phyloP scores from a whole-genome alignment of 2,888 invertebrate genomes.

The Eupithecia exiguata region DNA sequence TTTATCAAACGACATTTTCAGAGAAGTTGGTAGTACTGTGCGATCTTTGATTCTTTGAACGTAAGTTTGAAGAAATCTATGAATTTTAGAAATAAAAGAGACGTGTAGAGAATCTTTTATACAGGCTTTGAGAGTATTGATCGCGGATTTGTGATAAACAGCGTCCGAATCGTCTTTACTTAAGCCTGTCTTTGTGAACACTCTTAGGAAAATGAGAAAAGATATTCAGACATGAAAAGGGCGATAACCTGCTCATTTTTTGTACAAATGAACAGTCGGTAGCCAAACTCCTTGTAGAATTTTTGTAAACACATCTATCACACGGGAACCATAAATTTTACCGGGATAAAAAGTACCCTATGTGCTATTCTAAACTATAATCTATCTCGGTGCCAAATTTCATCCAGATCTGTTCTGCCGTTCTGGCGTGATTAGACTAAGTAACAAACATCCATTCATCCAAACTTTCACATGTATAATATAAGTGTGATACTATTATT shows the following conservation, averaged over 20 bases:
- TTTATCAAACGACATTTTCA: background rate
- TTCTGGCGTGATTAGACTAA: no score
- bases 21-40: background rate
- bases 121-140: conserved; percentile 17
- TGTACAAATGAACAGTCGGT: background rate
- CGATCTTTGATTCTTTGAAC: conserved; percentile 24
- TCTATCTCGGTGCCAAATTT: no score
- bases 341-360: no score
- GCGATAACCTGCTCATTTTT: background rate
- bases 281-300: no score
- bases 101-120: conserved; percentile 24
- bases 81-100: conserved; percentile 26
- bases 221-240: background rate
- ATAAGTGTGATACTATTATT: no score
- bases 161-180: conserved; percentile 8
- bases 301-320: no score
- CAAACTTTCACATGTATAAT: no score
- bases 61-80: conserved; percentile 28
- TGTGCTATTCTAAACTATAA: no score
- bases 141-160: conserved; percentile 18
- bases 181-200: conserved; percentile 11
- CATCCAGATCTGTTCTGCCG: no score
- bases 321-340: no score
- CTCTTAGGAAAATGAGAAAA: conserved; percentile 1
- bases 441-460: no score